Base-by-base conservation (phyloP, 2,113 vertebrate species). In the Bufo gargarizans region DNA sequence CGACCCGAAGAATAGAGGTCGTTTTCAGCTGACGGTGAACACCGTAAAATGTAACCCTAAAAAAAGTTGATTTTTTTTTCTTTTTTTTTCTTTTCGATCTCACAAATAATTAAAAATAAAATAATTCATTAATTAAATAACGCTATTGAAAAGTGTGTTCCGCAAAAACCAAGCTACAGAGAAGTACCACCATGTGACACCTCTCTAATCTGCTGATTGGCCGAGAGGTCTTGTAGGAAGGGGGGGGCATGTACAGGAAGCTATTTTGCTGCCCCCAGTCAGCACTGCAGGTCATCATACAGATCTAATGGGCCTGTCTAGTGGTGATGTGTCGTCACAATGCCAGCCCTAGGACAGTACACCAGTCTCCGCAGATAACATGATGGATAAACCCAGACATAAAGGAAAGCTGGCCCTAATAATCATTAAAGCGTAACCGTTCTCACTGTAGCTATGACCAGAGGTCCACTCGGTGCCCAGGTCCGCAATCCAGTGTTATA, bases 401-500 rank as follows among this genome's bases (percentile, higher is more conserved):
- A 9, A 77, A 77, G 76, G 55, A 7, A 6, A 20, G 47, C 47
- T 10, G 47, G 76, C 16, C 47, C 49, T n/a, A 50, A 49, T 33
- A 49, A 6, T 55, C 20, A 50, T 17, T 22, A 53, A 78, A 9
- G 33, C 43, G 59, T 80, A 88, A 67, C 80, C 71, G 49, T 65
- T n/a, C 4, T 88, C 87, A 88, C 80, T 88, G 80, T 76, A 55
- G 61, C 49, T 20, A 16, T 7, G 65, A n/a, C 16, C 53, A 71
- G 61, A 16, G 10, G 76, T 12, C 76, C 50, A 17, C 85, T 59
- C 33, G 6, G 59, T 17, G 43, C 76, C 22, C 58, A n/a, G 55
- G 4, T 86, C 67, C 13, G 49, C 20, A 4, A 87, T 58, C 86
- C 86, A 87, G 86, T 87, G 86, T 87, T 87, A 71, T 81, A 80